Evolutionary conservation across 2,797 vertebrate species (phyloP), one percentile per base, ranked within the genome.

Genomic region (Ptychobarbus kaznakovi): DNA sequence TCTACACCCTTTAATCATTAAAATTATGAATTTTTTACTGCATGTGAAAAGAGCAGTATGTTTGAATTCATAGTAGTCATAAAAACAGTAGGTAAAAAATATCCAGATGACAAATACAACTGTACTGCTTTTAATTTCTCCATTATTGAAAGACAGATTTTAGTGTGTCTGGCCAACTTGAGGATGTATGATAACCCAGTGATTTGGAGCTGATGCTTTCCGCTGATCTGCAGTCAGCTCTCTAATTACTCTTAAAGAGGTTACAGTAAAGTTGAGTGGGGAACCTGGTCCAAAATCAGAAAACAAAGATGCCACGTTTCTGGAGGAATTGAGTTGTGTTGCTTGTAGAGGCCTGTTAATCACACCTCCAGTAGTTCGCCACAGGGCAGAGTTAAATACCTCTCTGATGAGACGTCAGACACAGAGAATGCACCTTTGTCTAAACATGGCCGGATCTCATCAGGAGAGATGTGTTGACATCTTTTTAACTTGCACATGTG

Each of bases 371-470:
- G 69, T 69, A n/a, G 40, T 25, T 86, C 32, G 44, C 80, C 79
- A 73, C 44, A 44, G 76, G 65, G 66, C 81, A 20, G 49, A 66
- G 86, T 83, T 88, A 85, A 87, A 90, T 88, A 80, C 82, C 86
- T 82, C 73, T 73, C 81, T 72, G 79, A 87, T 90, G 87, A 90
- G 75, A 49, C 65, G 15, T 38, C 53, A 25, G n/a, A 25, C 28
- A 79, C 78, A 82, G 42, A 85, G 75, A 88, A 87, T 83, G 61
- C 61, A 86, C 68, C 86, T 86, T 88, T 90, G 89, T 89, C 82
- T 85, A 70, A 77, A 72, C 82, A 68, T 16, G 53, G 73, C 12
- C 61, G 77, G 81, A 83, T 86, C 79, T 83, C 86, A 87, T 79
- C 61, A 9, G 74, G 79, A 44, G 7, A 74, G 61, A 83, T 84